A percentile compares a stretch with the other conserved stretches of the same genome.
Conservation (phyloP, 2,888 invertebrate genomes). For the Octodonta nipae region DNA sequence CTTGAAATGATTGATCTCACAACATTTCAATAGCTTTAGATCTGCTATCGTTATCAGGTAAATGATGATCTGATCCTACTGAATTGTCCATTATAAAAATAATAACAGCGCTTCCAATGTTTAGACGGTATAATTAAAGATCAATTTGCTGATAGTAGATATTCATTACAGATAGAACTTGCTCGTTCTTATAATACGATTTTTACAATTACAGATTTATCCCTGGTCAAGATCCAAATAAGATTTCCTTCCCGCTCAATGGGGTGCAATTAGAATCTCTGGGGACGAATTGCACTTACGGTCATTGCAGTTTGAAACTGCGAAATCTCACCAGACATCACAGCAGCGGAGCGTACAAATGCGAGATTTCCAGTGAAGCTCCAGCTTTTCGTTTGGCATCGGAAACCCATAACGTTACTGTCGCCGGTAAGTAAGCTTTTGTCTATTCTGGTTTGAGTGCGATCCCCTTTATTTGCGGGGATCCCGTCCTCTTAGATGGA, state of each 20-base stretch:
- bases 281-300: slow-evolving; percentile 24
- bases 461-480: too few species aligned
- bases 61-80: too few species aligned
- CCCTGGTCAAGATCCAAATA: neutral
- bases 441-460: too few species aligned
- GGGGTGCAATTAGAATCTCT: slow-evolving; percentile 29
- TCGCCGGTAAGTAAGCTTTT: slow-evolving; percentile 44
- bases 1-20: too few species aligned
- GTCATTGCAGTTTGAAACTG: slow-evolving; percentile 32
- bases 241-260: slow-evolving; percentile 19
- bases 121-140: too few species aligned
- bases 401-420: slow-evolving; percentile 43
- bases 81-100: too few species aligned
- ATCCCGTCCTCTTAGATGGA: too few species aligned
- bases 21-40: too few species aligned
- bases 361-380: slow-evolving; percentile 49
- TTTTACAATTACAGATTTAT: neutral
- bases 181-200: neutral
- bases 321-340: slow-evolving; percentile 29
- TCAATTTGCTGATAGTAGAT: too few species aligned
- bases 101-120: too few species aligned
- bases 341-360: slow-evolving; percentile 43
- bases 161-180: too few species aligned
- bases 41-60: too few species aligned
- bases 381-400: slow-evolving; percentile 45